A percentile compares a stretch with the other conserved stretches of the same genome.
These are phyloP conservation scores for Chaetodon auriga DNA, from an alignment of 2,113 vertebrate genomes.

Conservation along the genomic window DNA sequence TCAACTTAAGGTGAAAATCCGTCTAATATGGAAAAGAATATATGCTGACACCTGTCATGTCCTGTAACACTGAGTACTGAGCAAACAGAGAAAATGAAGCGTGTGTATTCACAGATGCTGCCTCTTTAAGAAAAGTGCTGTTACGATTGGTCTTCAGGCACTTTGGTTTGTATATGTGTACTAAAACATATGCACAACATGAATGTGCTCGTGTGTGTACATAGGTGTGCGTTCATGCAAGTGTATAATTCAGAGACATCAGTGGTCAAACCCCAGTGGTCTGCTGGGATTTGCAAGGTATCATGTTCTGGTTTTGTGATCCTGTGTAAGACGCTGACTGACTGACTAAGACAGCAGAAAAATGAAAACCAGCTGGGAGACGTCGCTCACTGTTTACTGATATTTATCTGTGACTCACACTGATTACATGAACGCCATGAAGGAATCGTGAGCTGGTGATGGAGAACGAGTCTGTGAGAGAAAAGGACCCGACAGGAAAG, in stretches of 20 bases:
- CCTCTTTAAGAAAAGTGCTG: slow-evolving; percentile 13
- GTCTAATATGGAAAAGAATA: slow-evolving; percentile 47
- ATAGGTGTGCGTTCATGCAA: slow-evolving; percentile 18
- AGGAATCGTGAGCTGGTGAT: slow-evolving; percentile 40
- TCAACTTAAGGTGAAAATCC: slow-evolving; percentile 62
- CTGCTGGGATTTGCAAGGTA: slow-evolving; percentile 71
- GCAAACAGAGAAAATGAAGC: slow-evolving; percentile 25
- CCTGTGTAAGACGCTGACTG: slow-evolving; percentile 65
- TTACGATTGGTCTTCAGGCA: slow-evolving; percentile 18
- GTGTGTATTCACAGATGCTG: slow-evolving; percentile 27
- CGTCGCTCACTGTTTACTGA: slow-evolving; percentile 67
- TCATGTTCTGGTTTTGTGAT: slow-evolving; percentile 73
- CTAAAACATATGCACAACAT: slow-evolving; percentile 15
- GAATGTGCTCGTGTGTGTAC: slow-evolving; percentile 13
- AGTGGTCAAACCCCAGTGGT: slow-evolving; percentile 55
- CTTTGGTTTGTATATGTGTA: not conserved
- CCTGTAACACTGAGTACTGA: slow-evolving; percentile 17
- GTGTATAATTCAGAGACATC: slow-evolving; percentile 57
- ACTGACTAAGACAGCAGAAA: slow-evolving; percentile 72
- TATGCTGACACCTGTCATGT: slow-evolving; percentile 52
- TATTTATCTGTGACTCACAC: slow-evolving; percentile 64
- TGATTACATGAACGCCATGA: slow-evolving; percentile 63
- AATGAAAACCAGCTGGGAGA: slow-evolving; percentile 79
- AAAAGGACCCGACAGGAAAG: slow-evolving; percentile 41
- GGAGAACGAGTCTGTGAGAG: slow-evolving; percentile 30